Conservation (phyloP, 1,140 invertebrate genomes). For the Chionoecetes opilio region DNA sequence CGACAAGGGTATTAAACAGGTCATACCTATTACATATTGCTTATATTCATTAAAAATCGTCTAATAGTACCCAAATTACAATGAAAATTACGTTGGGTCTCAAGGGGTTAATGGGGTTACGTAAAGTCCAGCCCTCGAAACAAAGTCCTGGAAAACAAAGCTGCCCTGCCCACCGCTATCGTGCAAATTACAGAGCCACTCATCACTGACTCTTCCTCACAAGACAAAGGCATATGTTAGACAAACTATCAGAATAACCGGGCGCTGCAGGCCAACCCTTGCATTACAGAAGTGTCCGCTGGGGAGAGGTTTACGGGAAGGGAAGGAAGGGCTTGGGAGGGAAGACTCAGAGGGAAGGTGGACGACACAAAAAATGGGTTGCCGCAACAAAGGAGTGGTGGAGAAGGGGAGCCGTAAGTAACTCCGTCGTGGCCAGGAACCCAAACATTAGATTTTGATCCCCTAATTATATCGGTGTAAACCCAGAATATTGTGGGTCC, state of each 20-base stretch:
- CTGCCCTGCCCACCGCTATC: background rate
- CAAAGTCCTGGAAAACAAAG: conserved; percentile 38
- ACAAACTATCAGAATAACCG: conserved; percentile 54
- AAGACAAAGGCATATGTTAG: conserved; percentile 46
- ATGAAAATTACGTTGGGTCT: too few relatives aligned
- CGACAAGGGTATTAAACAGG: too few relatives aligned
- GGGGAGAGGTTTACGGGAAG: conserved; percentile 44
- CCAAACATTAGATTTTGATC: conserved; percentile 71
- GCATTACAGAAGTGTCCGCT: conserved; percentile 44
- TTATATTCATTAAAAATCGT: too few relatives aligned
- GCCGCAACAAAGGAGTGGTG: conserved; percentile 53
- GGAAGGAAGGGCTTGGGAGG: conserved; percentile 43
- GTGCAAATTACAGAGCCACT: conserved; percentile 39
- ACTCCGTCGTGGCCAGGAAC: conserved; percentile 68
- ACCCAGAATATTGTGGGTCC: conserved; percentile 60
- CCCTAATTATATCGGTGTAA: conserved; percentile 72
- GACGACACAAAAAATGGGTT: conserved; percentile 37
- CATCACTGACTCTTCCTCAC: conserved; percentile 40
- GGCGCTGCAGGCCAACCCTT: background rate
- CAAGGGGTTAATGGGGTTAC: too few relatives aligned
- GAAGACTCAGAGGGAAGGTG: background rate
- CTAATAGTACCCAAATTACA: too few relatives aligned
- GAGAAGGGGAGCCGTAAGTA: conserved; percentile 59
- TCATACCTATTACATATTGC: too few relatives aligned
- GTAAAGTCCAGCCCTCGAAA: background rate